Conservation (phyloP, 2,113 vertebrate genomes). For the Caranx ignobilis region DNA sequence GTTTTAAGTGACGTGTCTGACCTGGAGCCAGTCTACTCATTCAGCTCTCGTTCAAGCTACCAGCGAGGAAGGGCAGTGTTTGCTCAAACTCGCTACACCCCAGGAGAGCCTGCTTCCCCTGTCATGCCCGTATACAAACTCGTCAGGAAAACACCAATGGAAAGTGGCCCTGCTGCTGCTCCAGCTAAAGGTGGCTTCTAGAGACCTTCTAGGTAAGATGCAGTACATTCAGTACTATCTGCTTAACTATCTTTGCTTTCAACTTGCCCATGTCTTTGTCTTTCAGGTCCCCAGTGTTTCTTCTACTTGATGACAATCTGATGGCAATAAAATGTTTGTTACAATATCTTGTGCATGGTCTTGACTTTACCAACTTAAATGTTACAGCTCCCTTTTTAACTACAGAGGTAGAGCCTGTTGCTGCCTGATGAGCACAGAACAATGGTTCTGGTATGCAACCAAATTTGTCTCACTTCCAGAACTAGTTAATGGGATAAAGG, state of each 20-base stretch:
- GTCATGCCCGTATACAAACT: background rate
- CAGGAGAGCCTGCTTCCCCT: slow-evolving; percentile 5
- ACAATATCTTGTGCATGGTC: too few relatives aligned
- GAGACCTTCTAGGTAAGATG: background rate
- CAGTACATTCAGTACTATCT: too few relatives aligned
- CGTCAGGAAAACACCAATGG: background rate
- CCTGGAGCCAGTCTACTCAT: slow-evolving; percentile 36
- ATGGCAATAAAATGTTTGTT: background rate
- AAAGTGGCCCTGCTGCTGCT: background rate
- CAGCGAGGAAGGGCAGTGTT: slow-evolving; percentile 18
- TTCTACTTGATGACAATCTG: background rate
- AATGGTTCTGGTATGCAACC: too few relatives aligned
- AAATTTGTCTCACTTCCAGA: too few relatives aligned
- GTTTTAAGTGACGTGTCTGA: slow-evolving; percentile 43
- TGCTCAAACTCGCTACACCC: slow-evolving; percentile 35
- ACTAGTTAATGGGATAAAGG: too few relatives aligned
- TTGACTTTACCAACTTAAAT: too few relatives aligned
- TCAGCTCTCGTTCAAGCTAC: slow-evolving; percentile 47
- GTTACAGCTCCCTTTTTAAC: too few relatives aligned
- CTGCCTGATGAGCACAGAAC: too few relatives aligned
- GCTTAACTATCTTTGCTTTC: too few relatives aligned
- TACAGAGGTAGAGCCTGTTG: too few relatives aligned
- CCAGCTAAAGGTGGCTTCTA: background rate
- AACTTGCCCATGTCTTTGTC: background rate
- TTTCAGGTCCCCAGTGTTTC: background rate